Percentiles rank a stretch among this genome's conserved stretches.
These are phyloP conservation scores for Ailurus styani DNA, from an alignment of 2,113 vertebrate species.

Conservation along the genomic window DNA sequence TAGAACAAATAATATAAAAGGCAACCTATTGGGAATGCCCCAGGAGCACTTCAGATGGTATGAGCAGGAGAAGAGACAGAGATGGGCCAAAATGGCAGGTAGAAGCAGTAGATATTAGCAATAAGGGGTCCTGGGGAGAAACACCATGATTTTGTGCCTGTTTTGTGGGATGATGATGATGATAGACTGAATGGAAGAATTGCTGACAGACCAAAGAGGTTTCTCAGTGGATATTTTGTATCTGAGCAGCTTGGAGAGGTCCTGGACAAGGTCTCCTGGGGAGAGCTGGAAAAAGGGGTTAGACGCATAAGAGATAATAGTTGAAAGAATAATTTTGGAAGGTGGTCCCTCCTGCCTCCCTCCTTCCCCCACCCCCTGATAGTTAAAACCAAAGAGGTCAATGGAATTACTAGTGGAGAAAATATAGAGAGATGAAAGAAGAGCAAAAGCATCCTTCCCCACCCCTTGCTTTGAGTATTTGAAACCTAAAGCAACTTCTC, in stretches of 20 bases:
- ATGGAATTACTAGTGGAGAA: neutral
- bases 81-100: neutral
- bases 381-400: constrained; percentile 16
- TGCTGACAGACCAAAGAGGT: neutral
- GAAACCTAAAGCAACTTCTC: neutral
- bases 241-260: neutral
- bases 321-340: neutral
- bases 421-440: neutral
- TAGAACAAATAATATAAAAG: neutral
- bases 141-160: neutral
- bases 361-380: neutral
- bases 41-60: neutral
- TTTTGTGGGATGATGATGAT: neutral
- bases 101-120: neutral
- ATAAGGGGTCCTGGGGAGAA: neutral
- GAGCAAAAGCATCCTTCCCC: neutral
- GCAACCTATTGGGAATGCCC: neutral
- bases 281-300: neutral
- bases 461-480: neutral
- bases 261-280: neutral
- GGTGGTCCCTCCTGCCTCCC: neutral
- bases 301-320: neutral
- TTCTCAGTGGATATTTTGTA: neutral
- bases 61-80: neutral
- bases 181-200: neutral